Conservation (phyloP, 2,797 vertebrate genomes). For the Gambelia wislizenii region DNA sequence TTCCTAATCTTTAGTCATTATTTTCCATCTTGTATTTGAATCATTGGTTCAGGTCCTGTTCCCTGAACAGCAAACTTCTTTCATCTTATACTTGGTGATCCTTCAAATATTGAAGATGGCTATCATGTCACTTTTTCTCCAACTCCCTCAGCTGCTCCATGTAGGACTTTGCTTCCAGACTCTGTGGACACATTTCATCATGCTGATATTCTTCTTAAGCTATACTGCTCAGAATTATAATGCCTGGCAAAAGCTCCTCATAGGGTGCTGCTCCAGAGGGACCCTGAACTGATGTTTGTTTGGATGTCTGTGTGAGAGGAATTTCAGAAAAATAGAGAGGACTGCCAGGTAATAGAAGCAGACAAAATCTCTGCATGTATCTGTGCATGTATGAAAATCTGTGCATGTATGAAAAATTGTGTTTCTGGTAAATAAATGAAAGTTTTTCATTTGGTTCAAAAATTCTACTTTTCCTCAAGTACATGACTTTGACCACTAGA, state of each 20-base stretch:
- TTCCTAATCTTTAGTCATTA: too few species aligned
- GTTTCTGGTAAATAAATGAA: not conserved
- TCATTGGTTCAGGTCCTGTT: too few species aligned
- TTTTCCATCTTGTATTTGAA: too few species aligned
- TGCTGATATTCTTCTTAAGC: too few species aligned
- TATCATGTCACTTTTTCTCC: not conserved
- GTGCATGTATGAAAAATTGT: not conserved
- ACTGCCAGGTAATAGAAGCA: not conserved
- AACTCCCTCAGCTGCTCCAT: too few species aligned
- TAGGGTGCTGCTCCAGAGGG: not conserved
- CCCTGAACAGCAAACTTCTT: too few species aligned
- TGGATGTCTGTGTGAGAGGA: not conserved
- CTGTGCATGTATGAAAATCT: not conserved
- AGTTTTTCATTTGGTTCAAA: conserved; percentile 8
- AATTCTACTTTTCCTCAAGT: not conserved
- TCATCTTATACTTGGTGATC: too few species aligned
- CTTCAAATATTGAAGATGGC: too few species aligned
- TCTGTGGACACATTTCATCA: too few species aligned
- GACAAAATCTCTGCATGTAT: not conserved
- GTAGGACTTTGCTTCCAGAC: too few species aligned
- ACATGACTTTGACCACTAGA: conserved; percentile 74
- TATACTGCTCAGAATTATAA: too few species aligned
- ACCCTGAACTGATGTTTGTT: not conserved
- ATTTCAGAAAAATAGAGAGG: not conserved
- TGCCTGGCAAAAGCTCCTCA: not conserved